phyloP scores from a whole-genome alignment of 37 sponge, comb jelly and placozoan genomes.

The Lycopodina hypogea region DNA sequence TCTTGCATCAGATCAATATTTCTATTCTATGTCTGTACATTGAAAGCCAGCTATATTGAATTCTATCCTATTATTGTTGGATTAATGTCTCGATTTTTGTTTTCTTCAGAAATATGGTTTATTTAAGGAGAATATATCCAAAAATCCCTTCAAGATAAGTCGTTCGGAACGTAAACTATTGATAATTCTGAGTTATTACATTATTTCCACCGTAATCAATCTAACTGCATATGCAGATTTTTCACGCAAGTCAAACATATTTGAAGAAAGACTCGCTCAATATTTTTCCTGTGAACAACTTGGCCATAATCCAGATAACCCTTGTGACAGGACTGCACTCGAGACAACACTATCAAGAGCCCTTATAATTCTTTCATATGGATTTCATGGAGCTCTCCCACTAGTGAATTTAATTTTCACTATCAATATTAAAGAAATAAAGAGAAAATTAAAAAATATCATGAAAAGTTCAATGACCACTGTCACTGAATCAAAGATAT shows the following conservation, averaged over 20 bases:
- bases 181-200: conserved; percentile 15
- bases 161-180: conserved; percentile 16
- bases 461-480: not conserved
- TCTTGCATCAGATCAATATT: too few species aligned
- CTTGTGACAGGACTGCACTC: conserved; percentile 1
- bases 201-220: not conserved
- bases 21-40: too few species aligned
- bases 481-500: not conserved
- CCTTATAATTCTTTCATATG: conserved; percentile 4
- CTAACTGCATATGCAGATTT: conserved; percentile 1
- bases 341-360: not conserved
- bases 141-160: conserved; percentile 14
- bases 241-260: not conserved
- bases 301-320: conserved; percentile 2
- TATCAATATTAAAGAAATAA: conserved; percentile 28
- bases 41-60: too few species aligned
- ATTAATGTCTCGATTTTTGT: too few species aligned
- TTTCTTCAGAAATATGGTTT: conserved; percentile 15
- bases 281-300: conserved; percentile 10
- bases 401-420: conserved; percentile 32
- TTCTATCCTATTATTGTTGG: too few species aligned
- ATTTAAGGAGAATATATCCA: not conserved
- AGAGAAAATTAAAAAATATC: not conserved
- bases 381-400: conserved; percentile 15
- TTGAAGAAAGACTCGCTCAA: not conserved